Evolutionary conservation across 2,113 vertebrate genomes (phyloP).

Genomic region (Chelonoidis abingdonii): DNA sequence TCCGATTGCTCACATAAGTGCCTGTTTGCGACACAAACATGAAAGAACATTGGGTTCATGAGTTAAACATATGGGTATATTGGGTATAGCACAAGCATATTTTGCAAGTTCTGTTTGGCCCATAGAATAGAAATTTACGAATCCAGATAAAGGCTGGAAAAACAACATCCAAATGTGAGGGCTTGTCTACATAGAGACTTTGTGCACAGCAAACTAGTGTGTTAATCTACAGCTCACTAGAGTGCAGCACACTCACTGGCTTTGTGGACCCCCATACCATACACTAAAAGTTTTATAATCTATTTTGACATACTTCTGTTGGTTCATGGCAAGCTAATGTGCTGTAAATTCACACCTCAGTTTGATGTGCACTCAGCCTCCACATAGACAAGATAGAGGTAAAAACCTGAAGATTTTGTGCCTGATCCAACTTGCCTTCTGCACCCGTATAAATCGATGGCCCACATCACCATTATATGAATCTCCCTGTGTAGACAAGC

Average conservation of each 20-base stretch:
- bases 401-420: no score
- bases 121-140: accelerated
- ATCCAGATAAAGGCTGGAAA: not conserved
- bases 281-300: not conserved
- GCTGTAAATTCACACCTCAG: no score
- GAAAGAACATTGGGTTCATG: not conserved
- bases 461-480: not conserved
- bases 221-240: not conserved
- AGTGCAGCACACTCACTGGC: not conserved
- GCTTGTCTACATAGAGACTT: not conserved
- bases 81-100: not conserved
- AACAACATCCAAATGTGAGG: not conserved
- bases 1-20: not conserved
- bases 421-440: no score
- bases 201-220: not conserved
- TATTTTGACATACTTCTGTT: not conserved
- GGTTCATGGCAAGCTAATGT: not conserved
- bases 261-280: not conserved
- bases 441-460: not conserved
- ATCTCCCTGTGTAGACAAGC: no score
- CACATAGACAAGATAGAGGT: not conserved
- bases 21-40: not conserved
- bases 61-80: not conserved
- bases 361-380: no score
- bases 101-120: not conserved